Percentiles rank a stretch among this genome's conserved stretches.
These are phyloP conservation scores for Lathamus discolor DNA, from an alignment of 2,113 vertebrate species.

Conservation along the genomic window DNA sequence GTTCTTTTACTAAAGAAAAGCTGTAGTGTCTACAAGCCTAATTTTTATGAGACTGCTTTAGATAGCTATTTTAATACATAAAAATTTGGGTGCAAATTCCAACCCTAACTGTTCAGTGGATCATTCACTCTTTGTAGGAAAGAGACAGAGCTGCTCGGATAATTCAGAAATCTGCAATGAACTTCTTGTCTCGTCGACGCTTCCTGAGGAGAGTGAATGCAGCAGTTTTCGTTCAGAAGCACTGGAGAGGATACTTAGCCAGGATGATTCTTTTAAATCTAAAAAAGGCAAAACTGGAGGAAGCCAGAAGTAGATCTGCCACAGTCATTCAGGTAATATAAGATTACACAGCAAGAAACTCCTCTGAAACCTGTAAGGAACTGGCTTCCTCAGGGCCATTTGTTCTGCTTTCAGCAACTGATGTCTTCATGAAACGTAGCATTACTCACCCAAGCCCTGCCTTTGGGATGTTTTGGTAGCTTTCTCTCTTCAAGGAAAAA, in stretches of 20 bases:
- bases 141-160: slow-evolving; percentile 79
- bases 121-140: slow-evolving; percentile 68
- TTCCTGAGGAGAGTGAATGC: slow-evolving; percentile 67
- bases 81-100: background rate
- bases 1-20: background rate
- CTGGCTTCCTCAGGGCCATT: background rate
- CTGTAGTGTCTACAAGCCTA: background rate
- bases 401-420: background rate
- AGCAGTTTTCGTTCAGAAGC: slow-evolving; percentile 78
- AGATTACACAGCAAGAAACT: background rate
- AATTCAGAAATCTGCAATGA: slow-evolving; percentile 74
- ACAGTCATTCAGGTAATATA: slow-evolving; percentile 82
- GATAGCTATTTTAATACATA: background rate
- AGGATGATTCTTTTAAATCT: slow-evolving; percentile 64
- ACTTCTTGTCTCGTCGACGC: slow-evolving; percentile 71
- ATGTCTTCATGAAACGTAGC: background rate
- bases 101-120: background rate
- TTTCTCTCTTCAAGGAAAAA: background rate
- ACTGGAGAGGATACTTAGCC: slow-evolving; percentile 78
- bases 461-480: background rate
- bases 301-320: slow-evolving; percentile 73
- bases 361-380: background rate
- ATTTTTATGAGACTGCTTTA: background rate
- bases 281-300: slow-evolving; percentile 66
- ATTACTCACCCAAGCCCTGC: background rate